phyloP scores from a whole-genome alignment of 2,113 vertebrate genomes.

The Aplodontia rufa region DNA sequence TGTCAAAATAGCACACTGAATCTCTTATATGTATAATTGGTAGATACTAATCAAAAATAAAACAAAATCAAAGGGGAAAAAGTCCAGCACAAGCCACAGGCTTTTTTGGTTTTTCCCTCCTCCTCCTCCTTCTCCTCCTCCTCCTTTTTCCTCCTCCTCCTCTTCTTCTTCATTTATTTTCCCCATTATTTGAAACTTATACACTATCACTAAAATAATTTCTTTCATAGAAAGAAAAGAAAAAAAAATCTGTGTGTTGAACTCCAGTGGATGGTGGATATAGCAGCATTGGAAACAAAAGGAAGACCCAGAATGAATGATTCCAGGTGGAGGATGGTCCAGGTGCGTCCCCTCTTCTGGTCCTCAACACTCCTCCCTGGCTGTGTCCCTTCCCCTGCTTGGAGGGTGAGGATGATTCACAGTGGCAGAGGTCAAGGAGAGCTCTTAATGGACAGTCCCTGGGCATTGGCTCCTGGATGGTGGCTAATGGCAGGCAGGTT shows the following conservation, averaged over 20 bases:
- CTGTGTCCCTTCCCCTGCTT: neutral
- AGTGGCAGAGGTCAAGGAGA: conserved; percentile 37
- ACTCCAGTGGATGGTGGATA: conserved; percentile 68
- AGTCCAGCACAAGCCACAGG: conserved; percentile 49
- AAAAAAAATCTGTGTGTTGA: conserved; percentile 59
- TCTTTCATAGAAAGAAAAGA: conserved; percentile 81
- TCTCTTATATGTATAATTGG: neutral
- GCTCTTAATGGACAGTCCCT: neutral
- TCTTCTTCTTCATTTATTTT: conserved; percentile 41
- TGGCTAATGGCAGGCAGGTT: neutral
- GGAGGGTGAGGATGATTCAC: conserved; percentile 35
- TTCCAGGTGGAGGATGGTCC: conserved; percentile 9
- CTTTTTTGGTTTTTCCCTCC: neutral
- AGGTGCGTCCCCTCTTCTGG: neutral
- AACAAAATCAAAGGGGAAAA: neutral
- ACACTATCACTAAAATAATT: conserved; percentile 70
- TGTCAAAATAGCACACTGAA: neutral
- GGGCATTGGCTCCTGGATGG: neutral
- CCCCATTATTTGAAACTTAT: conserved; percentile 58
- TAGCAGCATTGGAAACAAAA: conserved; percentile 76
- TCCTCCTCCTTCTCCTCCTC: too few relatives aligned
- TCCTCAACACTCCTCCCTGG: neutral
- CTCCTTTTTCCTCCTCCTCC: too few relatives aligned
- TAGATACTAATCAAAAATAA: neutral
- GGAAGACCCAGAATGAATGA: conserved; percentile 57